A percentile compares a stretch with the other conserved stretches of the same genome.
These are phyloP conservation scores for Pristis pectinata DNA, from an alignment of 2,797 vertebrate species.

Conservation along the genomic window DNA sequence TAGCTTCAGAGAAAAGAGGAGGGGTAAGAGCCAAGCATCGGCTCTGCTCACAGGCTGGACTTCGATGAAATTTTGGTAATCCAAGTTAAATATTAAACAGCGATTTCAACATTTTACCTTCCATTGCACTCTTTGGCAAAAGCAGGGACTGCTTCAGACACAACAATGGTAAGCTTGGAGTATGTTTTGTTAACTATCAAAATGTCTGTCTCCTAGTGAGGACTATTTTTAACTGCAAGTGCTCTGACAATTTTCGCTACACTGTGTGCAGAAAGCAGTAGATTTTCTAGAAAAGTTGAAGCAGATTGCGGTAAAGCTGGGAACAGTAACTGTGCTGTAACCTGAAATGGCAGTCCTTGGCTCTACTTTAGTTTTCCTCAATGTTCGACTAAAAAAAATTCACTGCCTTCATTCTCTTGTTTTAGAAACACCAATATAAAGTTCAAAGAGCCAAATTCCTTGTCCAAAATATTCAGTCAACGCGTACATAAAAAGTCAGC, in stretches of 20 bases:
- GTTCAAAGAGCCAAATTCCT: background rate
- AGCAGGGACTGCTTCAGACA: background rate
- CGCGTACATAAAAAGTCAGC: background rate
- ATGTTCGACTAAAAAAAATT: background rate
- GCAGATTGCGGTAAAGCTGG: background rate
- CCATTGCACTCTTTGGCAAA: constrained; percentile 26
- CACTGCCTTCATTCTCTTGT: background rate
- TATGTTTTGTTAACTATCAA: background rate
- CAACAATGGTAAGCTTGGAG: background rate
- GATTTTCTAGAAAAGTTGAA: background rate
- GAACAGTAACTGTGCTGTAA: too few species aligned
- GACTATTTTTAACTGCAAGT: background rate
- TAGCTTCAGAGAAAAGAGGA: constrained; percentile 2
- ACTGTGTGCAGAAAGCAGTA: background rate
- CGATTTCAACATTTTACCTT: constrained; percentile 31
- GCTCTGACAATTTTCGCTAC: background rate
- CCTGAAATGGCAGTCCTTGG: background rate
- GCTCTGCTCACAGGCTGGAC: background rate
- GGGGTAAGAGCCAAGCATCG: constrained; percentile 5
- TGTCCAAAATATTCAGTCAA: background rate
- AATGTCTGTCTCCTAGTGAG: background rate
- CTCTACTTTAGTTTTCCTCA: background rate
- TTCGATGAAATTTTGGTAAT: background rate
- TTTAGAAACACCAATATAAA: background rate
- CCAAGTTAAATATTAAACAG: constrained; percentile 37